Evolutionary conservation across 2,888 invertebrate genomes (phyloP).

Genomic region (Noctua pronuba): DNA sequence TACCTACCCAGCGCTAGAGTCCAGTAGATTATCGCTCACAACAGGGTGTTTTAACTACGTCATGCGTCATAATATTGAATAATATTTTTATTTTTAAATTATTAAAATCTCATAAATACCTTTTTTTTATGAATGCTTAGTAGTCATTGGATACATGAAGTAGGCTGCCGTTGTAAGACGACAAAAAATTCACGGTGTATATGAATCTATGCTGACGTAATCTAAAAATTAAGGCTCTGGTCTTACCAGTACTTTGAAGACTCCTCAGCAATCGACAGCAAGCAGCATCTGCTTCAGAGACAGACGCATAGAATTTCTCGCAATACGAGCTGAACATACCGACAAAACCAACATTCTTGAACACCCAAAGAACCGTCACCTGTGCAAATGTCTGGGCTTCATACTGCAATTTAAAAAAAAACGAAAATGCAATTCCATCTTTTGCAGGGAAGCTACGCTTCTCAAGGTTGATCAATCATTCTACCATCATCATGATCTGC

Average conservation of each 20-base stretch:
- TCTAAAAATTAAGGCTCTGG: not conserved
- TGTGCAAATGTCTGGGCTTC: not conserved
- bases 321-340: not conserved
- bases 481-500: not conserved
- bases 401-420: slow-evolving; percentile 3
- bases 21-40: too few species aligned
- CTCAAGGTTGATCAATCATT: not conserved
- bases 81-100: too few species aligned
- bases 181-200: too few species aligned
- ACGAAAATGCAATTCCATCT: not conserved
- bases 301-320: slow-evolving; percentile 6
- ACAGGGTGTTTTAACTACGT: too few species aligned
- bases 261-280: slow-evolving; percentile 6
- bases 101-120: too few species aligned
- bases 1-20: too few species aligned
- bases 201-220: not conserved
- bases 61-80: too few species aligned
- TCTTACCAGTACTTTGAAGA: slow-evolving; percentile 1
- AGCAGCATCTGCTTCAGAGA: slow-evolving; percentile 1
- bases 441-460: not conserved
- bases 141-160: too few species aligned
- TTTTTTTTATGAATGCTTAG: too few species aligned
- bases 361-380: slow-evolving; percentile 1
- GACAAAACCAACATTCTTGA: slow-evolving; percentile 1
- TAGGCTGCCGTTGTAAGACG: too few species aligned